Evolutionary conservation across 2,113 vertebrate genomes (phyloP).

Genomic region (Pardalotus punctatus): DNA sequence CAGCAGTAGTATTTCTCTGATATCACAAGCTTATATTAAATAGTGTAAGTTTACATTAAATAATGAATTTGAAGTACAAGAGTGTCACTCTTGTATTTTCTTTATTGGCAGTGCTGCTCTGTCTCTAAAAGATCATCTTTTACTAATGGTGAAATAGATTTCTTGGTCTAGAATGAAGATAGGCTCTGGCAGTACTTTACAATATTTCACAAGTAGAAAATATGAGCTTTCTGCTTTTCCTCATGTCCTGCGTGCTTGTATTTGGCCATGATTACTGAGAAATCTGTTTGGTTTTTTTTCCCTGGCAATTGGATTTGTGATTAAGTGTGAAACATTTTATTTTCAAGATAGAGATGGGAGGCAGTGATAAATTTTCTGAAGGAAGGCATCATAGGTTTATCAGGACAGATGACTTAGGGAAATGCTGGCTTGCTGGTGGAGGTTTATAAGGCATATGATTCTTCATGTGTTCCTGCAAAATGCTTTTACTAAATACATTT

Average conservation of each 20-base stretch:
- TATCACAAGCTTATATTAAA: background rate
- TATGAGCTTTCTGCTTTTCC: background rate
- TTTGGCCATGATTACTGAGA: background rate
- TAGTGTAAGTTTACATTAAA: background rate
- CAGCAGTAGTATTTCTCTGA: background rate
- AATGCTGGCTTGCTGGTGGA: background rate
- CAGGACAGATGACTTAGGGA: background rate
- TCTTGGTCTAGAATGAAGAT: background rate
- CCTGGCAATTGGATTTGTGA: background rate
- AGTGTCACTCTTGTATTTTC: background rate
- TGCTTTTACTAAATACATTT: background rate
- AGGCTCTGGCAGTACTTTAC: background rate
- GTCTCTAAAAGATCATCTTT: background rate
- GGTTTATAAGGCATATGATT: background rate
- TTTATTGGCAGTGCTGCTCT: background rate
- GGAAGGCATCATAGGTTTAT: background rate
- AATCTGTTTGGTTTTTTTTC: background rate
- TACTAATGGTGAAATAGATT: background rate
- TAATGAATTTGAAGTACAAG: background rate
- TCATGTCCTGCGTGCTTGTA: background rate
- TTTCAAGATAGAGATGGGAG: background rate
- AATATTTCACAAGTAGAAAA: background rate
- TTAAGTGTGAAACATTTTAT: background rate
- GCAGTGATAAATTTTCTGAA: background rate
- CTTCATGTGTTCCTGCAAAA: background rate